A percentile compares a stretch with the other conserved stretches of the same genome.
Conservation (phyloP, 2,888 invertebrate species). For the Electrophaes corylata region DNA sequence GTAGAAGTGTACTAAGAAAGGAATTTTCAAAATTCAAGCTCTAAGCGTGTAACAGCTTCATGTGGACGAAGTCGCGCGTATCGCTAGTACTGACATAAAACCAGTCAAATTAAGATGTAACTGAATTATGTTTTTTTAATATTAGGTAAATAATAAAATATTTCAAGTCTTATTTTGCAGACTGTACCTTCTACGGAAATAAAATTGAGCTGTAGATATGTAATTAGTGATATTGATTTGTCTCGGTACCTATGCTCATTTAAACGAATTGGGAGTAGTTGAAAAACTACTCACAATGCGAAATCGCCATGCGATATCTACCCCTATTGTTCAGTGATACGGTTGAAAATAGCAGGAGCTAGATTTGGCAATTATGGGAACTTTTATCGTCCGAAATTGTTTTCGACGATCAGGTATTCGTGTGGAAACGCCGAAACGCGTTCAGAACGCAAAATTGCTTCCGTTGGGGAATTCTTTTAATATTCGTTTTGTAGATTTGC, state of each 20-base stretch:
- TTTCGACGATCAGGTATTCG: slow-evolving; percentile 61
- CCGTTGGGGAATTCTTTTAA: slow-evolving; percentile 26
- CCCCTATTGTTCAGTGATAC: background rate
- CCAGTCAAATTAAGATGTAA: too few species aligned
- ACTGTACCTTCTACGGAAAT: background rate
- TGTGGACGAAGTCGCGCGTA: too few species aligned
- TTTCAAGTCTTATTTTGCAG: too few species aligned
- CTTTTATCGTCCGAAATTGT: slow-evolving; percentile 47
- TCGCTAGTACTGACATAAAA: too few species aligned
- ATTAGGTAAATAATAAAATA: too few species aligned
- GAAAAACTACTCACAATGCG: background rate
- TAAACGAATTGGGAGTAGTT: too few species aligned
- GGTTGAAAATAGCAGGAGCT: slow-evolving; percentile 5
- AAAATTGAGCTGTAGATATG: background rate
- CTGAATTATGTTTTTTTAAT: too few species aligned
- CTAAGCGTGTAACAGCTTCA: too few species aligned
- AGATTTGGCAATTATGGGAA: slow-evolving; percentile 24
- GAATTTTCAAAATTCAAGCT: too few species aligned
- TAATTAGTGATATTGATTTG: background rate
- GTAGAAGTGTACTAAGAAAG: too few species aligned
- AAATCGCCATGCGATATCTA: background rate
- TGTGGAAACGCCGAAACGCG: slow-evolving; percentile 37
- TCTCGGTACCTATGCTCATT: background rate
- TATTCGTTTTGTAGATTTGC: slow-evolving; percentile 18
- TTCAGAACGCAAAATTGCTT: slow-evolving; percentile 49